Conservation (phyloP, 1,140 invertebrate genomes). For the Scaptomyza montana region DNA sequence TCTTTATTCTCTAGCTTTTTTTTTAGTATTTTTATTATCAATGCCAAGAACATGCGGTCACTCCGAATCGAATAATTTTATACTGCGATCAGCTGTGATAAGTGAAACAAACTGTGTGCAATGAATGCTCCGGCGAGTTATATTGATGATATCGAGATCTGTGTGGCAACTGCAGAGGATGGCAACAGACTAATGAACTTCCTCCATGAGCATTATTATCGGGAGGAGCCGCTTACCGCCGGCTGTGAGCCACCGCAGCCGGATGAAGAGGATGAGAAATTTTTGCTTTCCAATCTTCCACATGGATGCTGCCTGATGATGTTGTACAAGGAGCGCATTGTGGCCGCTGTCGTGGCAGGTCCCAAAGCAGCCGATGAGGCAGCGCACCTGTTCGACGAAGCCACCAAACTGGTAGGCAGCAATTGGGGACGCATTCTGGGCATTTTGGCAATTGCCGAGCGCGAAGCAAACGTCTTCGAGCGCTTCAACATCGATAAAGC, state of each 20-base stretch:
- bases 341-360: slow-evolving; percentile 55
- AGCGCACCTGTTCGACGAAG: slow-evolving; percentile 23
- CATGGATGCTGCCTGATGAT: slow-evolving; percentile 54
- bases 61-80: background rate
- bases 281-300: slow-evolving; percentile 55
- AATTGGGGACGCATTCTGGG: slow-evolving; percentile 67
- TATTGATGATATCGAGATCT: slow-evolving; percentile 26
- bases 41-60: background rate
- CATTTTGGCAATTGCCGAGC: slow-evolving; percentile 44
- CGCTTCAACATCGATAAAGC: slow-evolving; percentile 37
- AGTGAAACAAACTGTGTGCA: background rate
- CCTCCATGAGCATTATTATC: slow-evolving; percentile 59
- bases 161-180: slow-evolving; percentile 24
- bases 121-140: background rate
- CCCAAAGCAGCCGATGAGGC: slow-evolving; percentile 41
- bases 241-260: slow-evolving; percentile 54
- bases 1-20: background rate
- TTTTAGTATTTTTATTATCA: slow-evolving; percentile 6
- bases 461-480: slow-evolving; percentile 42
- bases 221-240: slow-evolving; percentile 59
- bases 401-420: slow-evolving; percentile 18
- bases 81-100: background rate
- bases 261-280: slow-evolving; percentile 40
- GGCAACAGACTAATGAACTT: slow-evolving; percentile 43
- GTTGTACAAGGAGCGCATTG: slow-evolving; percentile 33